Conservation (phyloP, 2,888 invertebrate species). For the Acrobasis repandana region DNA sequence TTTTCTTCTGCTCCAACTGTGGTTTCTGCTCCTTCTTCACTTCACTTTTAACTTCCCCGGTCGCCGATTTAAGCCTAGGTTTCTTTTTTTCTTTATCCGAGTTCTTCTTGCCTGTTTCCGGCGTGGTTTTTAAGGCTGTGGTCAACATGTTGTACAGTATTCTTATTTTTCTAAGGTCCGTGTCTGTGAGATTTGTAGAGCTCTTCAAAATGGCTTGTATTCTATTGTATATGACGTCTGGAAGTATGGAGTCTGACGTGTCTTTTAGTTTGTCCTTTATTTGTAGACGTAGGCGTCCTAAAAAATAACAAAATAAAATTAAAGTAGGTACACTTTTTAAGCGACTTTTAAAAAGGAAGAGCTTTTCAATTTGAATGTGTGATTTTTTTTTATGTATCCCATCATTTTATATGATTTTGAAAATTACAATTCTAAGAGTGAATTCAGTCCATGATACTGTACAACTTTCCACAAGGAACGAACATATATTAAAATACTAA, state of each 20-base stretch:
- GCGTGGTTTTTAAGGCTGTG: slow-evolving; percentile 38
- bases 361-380: no score
- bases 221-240: slow-evolving; percentile 63
- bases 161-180: slow-evolving; percentile 62
- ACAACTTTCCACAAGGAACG: no score
- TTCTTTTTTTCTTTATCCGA: slow-evolving; percentile 28
- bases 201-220: slow-evolving; percentile 56
- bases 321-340: no score
- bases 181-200: slow-evolving; percentile 45
- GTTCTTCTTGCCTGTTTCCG: slow-evolving; percentile 31
- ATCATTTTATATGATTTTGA: no score
- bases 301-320: no score
- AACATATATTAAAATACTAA: no score
- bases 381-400: no score
- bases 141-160: slow-evolving; percentile 69
- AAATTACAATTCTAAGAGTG: no score
- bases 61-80: slow-evolving; percentile 25
- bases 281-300: slow-evolving; percentile 66
- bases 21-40: slow-evolving; percentile 37
- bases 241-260: slow-evolving; percentile 49
- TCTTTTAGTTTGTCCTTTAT: slow-evolving; percentile 58
- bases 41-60: slow-evolving; percentile 20
- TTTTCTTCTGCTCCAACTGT: slow-evolving; percentile 40
- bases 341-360: no score
- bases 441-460: no score